These are phyloP conservation scores for Limulus polyphemus DNA, from an alignment of 2,888 invertebrate species.

Conservation along the genomic window DNA sequence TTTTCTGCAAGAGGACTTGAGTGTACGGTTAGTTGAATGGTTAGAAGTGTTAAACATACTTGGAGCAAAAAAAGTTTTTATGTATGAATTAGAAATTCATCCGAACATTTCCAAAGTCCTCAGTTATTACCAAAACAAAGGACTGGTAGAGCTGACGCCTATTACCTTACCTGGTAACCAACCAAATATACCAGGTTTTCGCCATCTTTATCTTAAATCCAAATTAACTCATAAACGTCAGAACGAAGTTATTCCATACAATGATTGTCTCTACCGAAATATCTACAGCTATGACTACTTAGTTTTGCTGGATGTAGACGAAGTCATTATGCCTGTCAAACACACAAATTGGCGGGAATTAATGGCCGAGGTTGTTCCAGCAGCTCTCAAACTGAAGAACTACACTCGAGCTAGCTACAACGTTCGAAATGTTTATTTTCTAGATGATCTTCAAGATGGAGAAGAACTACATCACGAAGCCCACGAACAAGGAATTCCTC, in stretches of 20 bases:
- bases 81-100: constrained; percentile 73
- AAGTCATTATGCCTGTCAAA: constrained; percentile 54
- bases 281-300: constrained; percentile 49
- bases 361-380: constrained; percentile 42
- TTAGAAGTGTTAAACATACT: constrained; percentile 71
- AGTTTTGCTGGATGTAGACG: constrained; percentile 59
- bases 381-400: constrained; percentile 49
- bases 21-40: constrained; percentile 84
- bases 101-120: constrained; percentile 74
- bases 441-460: constrained; percentile 66
- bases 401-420: constrained; percentile 66
- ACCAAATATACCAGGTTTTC: constrained; percentile 37
- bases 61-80: constrained; percentile 81
- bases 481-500: constrained; percentile 28
- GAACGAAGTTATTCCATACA: constrained; percentile 59
- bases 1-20: constrained; percentile 79
- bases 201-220: constrained; percentile 38
- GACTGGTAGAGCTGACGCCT: constrained; percentile 42
- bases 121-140: constrained; percentile 44
- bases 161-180: constrained; percentile 45
- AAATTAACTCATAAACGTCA: constrained; percentile 55
- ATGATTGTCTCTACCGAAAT: constrained; percentile 63
- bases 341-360: constrained; percentile 48
- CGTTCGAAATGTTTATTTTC: constrained; percentile 80
- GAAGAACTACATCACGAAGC: constrained; percentile 26